Percentiles rank a stretch among this genome's conserved stretches.
Evolutionary conservation across 2,888 invertebrate species (phyloP).

Genomic region (Nezara viridula): DNA sequence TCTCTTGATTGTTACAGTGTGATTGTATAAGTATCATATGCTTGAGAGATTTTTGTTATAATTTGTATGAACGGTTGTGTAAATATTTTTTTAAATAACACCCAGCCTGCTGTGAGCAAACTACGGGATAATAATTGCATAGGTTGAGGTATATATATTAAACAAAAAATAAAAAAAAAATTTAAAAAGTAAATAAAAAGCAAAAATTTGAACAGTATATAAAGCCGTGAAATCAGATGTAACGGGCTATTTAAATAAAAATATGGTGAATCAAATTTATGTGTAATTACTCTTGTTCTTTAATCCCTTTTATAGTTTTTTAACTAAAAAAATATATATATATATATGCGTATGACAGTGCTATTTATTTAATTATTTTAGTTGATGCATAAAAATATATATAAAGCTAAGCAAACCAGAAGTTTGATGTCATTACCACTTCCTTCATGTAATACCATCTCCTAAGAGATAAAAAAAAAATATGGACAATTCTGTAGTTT

Average conservation of each 20-base stretch:
- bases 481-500: no score
- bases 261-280: slow-evolving; percentile 50
- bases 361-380: no score
- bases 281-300: not conserved
- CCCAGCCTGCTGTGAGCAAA: slow-evolving; percentile 58
- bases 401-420: no score
- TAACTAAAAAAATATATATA: no score
- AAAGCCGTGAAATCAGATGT: slow-evolving; percentile 47
- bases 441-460: no score
- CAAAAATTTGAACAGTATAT: slow-evolving; percentile 7
- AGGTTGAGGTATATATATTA: slow-evolving; percentile 55
- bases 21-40: slow-evolving; percentile 35
- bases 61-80: slow-evolving; percentile 54
- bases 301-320: not conserved
- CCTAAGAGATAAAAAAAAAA: no score
- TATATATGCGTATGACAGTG: no score
- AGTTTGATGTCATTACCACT: no score
- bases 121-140: slow-evolving; percentile 59
- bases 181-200: not conserved
- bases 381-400: no score
- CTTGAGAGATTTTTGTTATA: slow-evolving; percentile 52
- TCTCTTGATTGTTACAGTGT: slow-evolving; percentile 38
- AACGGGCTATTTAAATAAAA: slow-evolving; percentile 58
- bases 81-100: slow-evolving; percentile 58
- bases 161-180: slow-evolving; percentile 22